Percentiles rank a stretch among this genome's conserved stretches.
These are phyloP conservation scores for Drosophila acutilabella DNA, from an alignment of 2,888 invertebrate species.

Conservation along the genomic window DNA sequence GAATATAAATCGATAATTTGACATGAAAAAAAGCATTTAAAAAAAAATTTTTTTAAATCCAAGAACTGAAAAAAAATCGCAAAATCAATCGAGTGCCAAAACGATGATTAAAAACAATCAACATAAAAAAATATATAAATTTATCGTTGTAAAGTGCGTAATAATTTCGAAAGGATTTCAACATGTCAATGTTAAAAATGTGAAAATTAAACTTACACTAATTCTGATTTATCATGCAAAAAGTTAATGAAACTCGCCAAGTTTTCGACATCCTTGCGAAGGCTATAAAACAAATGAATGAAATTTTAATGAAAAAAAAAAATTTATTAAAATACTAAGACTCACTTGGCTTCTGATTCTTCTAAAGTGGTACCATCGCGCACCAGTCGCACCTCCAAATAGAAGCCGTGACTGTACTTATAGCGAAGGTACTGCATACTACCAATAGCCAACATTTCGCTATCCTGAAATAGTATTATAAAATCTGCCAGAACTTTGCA, in stretches of 20 bases:
- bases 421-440: slow-evolving; percentile 90
- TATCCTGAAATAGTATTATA: slow-evolving; percentile 91
- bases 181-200: too few species aligned
- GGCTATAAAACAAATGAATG: slow-evolving; percentile 41
- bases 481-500: slow-evolving; percentile 92
- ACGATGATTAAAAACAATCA: too few species aligned
- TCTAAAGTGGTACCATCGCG: slow-evolving; percentile 65
- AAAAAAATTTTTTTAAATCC: too few species aligned
- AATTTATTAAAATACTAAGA: not conserved
- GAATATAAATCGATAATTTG: too few species aligned
- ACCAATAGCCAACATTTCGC: slow-evolving; percentile 90
- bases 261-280: slow-evolving; percentile 72
- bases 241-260: slow-evolving; percentile 71
- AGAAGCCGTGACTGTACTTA: slow-evolving; percentile 87
- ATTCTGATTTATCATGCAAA: slow-evolving; percentile 68
- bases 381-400: slow-evolving; percentile 74
- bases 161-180: too few species aligned
- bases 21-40: too few species aligned
- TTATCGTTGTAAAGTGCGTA: too few species aligned
- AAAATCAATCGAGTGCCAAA: too few species aligned
- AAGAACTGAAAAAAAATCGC: too few species aligned
- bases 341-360: slow-evolving; percentile 71
- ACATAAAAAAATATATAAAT: too few species aligned
- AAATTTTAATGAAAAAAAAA: not conserved
- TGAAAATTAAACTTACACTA: slow-evolving; percentile 60